A percentile compares a stretch with the other conserved stretches of the same genome.
Evolutionary conservation across 2,888 invertebrate species (phyloP).

Genomic region (Lepeophtheirus nordmannii): DNA sequence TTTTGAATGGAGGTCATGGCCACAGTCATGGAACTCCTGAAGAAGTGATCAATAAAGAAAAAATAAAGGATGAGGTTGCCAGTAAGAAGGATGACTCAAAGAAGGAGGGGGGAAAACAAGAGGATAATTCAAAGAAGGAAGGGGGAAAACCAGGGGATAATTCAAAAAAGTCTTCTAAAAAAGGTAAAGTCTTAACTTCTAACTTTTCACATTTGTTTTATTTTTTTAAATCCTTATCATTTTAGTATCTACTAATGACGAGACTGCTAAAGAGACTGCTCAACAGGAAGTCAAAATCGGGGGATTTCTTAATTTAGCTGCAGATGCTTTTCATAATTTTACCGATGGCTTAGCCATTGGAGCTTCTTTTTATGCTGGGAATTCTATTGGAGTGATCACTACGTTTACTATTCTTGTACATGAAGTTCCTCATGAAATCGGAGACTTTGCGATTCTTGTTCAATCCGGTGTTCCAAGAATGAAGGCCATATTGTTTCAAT

Average conservation of each 20-base stretch:
- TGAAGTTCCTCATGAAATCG: slow-evolving; percentile 98
- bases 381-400: slow-evolving; percentile 64
- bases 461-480: slow-evolving; percentile 38
- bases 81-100: slow-evolving; percentile 9
- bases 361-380: slow-evolving; percentile 85
- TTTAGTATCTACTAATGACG: not conserved
- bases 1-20: slow-evolving; percentile 68
- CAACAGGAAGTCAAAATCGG: slow-evolving; percentile 51
- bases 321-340: slow-evolving; percentile 96
- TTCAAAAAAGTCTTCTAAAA: no score
- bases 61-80: slow-evolving; percentile 8
- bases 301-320: slow-evolving; percentile 89
- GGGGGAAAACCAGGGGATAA: slow-evolving; percentile 46
- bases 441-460: slow-evolving; percentile 94
- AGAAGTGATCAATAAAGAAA: slow-evolving; percentile 21
- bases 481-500: slow-evolving; percentile 79
- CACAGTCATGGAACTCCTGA: slow-evolving; percentile 37
- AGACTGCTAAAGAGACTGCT: slow-evolving; percentile 1
- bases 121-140: slow-evolving; percentile 48
- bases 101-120: not conserved
- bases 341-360: slow-evolving; percentile 98
- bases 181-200: no score
- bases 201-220: no score
- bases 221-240: no score
- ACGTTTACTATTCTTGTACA: slow-evolving; percentile 90